phyloP scores from a whole-genome alignment of 1,140 invertebrate species.

The Macrobrachium nipponense region DNA sequence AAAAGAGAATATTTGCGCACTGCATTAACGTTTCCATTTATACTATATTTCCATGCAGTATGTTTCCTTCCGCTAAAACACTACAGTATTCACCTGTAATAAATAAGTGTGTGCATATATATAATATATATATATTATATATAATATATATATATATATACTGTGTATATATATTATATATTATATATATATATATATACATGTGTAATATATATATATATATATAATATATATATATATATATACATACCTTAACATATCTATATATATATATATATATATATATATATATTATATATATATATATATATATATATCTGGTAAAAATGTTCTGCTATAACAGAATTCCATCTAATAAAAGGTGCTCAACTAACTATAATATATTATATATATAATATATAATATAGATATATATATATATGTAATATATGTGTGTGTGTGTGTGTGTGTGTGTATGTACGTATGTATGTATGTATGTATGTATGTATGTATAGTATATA shows the following conservation, averaged over 20 bases:
- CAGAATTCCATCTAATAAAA: no score
- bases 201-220: no score
- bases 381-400: no score
- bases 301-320: slow-evolving; percentile 20
- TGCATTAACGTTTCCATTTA: no score
- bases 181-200: no score
- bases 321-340: no score
- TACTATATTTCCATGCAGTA: no score
- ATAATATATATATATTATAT: slow-evolving; percentile 20
- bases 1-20: no score
- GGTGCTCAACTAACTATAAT: no score
- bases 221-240: slow-evolving; percentile 18
- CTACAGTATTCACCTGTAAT: background rate
- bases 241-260: background rate
- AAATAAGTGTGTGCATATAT: background rate
- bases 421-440: background rate
- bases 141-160: slow-evolving; percentile 20
- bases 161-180: slow-evolving; percentile 1
- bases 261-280: slow-evolving; percentile 11
- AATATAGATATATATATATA: slow-evolving; percentile 16
- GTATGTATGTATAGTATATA: slow-evolving; percentile 3
- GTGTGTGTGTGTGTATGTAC: background rate
- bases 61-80: no score
- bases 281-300: slow-evolving; percentile 18
- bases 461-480: background rate